Evolutionary conservation across 2,888 invertebrate species (phyloP).

Genomic region (Pinctada fucata): DNA sequence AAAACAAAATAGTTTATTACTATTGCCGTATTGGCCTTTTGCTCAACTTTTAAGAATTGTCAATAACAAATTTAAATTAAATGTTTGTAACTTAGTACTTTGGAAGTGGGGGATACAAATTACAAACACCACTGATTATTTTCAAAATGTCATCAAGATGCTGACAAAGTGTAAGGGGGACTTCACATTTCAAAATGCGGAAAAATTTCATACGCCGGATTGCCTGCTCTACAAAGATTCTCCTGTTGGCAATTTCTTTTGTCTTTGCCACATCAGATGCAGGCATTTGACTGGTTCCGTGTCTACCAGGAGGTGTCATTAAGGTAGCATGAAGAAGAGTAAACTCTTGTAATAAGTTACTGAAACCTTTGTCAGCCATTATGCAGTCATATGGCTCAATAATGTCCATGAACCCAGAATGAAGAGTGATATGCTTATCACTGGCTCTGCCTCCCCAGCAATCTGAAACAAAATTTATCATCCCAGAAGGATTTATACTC

Average conservation of each 20-base stretch:
- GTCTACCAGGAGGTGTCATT: constrained; percentile 23
- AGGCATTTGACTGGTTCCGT: background rate
- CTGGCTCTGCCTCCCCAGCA: constrained; percentile 24
- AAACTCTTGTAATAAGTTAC: constrained; percentile 3
- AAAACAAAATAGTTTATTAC: too few species aligned
- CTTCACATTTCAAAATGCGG: constrained; percentile 13
- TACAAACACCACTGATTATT: constrained; percentile 15
- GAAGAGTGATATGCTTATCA: constrained; percentile 18
- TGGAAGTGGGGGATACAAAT: constrained; percentile 16
- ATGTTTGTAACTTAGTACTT: background rate
- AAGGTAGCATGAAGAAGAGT: constrained; percentile 11
- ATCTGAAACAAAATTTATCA: constrained; percentile 26
- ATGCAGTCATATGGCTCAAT: constrained; percentile 15
- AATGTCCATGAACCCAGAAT: constrained; percentile 6
- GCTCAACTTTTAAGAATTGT: too few species aligned
- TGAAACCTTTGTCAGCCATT: constrained; percentile 29
- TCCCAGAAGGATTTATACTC: constrained; percentile 32
- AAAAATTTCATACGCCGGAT: constrained; percentile 11
- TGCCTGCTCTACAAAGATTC: constrained; percentile 16
- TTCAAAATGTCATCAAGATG: constrained; percentile 36
- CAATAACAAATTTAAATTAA: background rate
- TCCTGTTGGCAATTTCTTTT: background rate
- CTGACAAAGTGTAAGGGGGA: constrained; percentile 23
- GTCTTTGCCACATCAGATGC: background rate
- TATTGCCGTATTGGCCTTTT: too few species aligned